These are phyloP conservation scores for Polia nebulosa DNA, from an alignment of 2,888 invertebrate species.

Conservation along the genomic window DNA sequence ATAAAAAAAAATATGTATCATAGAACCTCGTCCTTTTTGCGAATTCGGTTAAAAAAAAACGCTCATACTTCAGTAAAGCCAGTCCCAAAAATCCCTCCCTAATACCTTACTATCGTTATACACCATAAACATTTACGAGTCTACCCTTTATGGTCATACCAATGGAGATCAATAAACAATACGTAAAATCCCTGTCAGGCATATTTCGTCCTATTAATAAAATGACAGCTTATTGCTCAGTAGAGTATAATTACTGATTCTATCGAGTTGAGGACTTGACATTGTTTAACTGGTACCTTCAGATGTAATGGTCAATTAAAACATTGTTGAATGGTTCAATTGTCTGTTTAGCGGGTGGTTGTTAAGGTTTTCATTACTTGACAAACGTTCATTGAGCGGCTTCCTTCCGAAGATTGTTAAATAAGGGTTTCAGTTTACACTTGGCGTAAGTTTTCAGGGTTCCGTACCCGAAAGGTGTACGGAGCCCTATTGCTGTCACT, in stretches of 20 bases:
- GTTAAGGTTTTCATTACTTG: slow-evolving; percentile 4
- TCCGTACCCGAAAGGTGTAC: no score
- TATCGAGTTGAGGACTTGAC: slow-evolving; percentile 21
- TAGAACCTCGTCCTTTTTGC: no score
- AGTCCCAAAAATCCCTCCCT: background rate
- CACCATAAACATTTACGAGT: slow-evolving; percentile 27
- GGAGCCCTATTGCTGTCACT: no score
- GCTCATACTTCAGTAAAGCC: no score
- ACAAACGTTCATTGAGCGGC: background rate
- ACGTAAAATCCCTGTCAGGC: slow-evolving; percentile 56
- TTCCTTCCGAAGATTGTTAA: background rate
- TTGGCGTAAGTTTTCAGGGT: background rate
- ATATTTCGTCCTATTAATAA: slow-evolving; percentile 58
- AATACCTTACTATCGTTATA: background rate
- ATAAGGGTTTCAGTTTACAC: background rate
- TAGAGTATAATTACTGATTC: slow-evolving; percentile 49
- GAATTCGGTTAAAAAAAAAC: no score
- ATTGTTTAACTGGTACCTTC: slow-evolving; percentile 5
- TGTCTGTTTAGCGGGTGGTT: background rate
- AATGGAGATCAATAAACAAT: slow-evolving; percentile 61
- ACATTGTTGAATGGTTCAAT: slow-evolving; percentile 6
- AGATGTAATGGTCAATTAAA: slow-evolving; percentile 19
- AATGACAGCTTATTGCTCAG: slow-evolving; percentile 62
- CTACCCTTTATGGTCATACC: slow-evolving; percentile 43
- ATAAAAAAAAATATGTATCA: no score